Base-by-base conservation (phyloP, 1,140 invertebrate species). In the Anastrepha ludens region DNA sequence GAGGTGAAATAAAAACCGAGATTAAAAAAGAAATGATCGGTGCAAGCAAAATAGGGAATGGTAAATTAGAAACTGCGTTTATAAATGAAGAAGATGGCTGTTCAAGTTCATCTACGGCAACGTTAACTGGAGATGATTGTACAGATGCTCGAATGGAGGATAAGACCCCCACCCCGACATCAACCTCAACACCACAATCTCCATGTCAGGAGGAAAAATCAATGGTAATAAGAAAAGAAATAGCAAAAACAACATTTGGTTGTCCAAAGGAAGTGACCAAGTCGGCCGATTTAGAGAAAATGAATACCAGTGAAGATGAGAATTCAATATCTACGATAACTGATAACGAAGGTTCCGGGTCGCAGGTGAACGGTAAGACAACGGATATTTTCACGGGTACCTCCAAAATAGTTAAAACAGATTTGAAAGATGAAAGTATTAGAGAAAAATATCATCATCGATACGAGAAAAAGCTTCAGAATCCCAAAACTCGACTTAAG, bases 261-360 rank as follows among this genome's bases (percentile, higher is more conserved):
- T 15, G 13, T n/a, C 20, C 74, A 29, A 17, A 39, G 8, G 59
- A 70, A 20, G 64, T 13, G 2, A 17, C 11, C 39, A 65, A 39
- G 8, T 55, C 50, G 4, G 39, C 64, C 3, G 13, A 39, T 39
- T 29, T 88, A 11, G 92, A 92, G 70, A 92, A 93, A 88, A 93
- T 92, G 91, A 92, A 91, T 65, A 92, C 91, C n/a, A 92, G 90
- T 85, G 92, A 92, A 64, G 90, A 91, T 50, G 90, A 90, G 9
- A 50, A 47, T 17, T 41, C 11, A 6, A 70, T 86, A 62, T 50
- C 86, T 5, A 87, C 50, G 41, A 78, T 44, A 44, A 58, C 7
- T 20, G 13, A 62, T 20, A 7, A 15, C 9, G 41, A 60, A 5
- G n/a, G 67, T 2, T 15, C 20, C 29, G 20, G 41, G 47, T 50